phyloP scores from a whole-genome alignment of 2,888 invertebrate genomes.

The Lamellibrachia columna region DNA sequence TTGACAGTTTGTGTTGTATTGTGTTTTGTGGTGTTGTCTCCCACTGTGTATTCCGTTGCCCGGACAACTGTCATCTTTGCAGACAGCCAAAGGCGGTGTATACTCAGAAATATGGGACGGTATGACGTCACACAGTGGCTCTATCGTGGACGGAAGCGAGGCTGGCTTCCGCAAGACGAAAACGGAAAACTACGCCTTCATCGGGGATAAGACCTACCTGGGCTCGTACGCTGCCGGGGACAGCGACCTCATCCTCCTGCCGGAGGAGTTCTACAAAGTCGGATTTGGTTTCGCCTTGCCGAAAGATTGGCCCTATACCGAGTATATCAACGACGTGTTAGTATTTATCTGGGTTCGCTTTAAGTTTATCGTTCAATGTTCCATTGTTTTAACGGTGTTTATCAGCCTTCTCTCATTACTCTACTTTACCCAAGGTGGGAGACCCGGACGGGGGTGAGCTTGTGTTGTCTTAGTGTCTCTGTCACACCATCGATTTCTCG shows the following conservation, averaged over 20 bases:
- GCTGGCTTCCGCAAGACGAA: constrained; percentile 14
- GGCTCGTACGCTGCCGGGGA: constrained; percentile 45
- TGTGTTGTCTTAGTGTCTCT: too few species aligned
- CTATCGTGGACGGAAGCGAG: constrained; percentile 1
- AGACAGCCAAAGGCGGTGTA: constrained; percentile 22
- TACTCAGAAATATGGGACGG: constrained; percentile 28
- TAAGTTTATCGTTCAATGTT: background rate
- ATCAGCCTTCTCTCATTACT: too few species aligned
- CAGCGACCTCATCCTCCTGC: constrained; percentile 51
- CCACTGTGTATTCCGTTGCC: too few species aligned
- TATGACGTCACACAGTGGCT: background rate
- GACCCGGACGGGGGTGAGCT: too few species aligned
- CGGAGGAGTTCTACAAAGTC: constrained; percentile 49
- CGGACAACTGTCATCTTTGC: background rate
- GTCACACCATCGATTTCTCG: too few species aligned
- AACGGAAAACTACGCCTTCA: constrained; percentile 35
- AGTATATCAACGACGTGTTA: constrained; percentile 53
- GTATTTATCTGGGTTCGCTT: constrained; percentile 36
- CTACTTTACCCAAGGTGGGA: too few species aligned
- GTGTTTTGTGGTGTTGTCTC: background rate
- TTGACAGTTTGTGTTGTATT: background rate
- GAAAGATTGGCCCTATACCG: constrained; percentile 50
- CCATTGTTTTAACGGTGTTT: too few species aligned
- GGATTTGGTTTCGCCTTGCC: constrained; percentile 53
- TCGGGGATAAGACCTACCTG: constrained; percentile 48